A percentile compares a stretch with the other conserved stretches of the same genome.
Conservation (phyloP, 2,888 invertebrate genomes). For the Pemphredon lugubris region DNA sequence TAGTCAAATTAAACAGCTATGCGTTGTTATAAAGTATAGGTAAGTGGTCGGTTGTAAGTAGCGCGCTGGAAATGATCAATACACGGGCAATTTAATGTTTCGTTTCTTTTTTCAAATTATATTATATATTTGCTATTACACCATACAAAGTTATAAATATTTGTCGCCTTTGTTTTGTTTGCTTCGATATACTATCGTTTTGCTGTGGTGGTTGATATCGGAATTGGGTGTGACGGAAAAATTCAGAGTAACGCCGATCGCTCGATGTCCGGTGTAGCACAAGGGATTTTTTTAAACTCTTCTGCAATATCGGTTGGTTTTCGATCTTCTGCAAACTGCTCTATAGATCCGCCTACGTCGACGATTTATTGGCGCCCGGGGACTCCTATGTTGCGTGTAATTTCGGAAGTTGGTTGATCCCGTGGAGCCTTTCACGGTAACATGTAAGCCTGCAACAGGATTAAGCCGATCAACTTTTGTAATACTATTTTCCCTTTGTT, state of each 20-base stretch:
- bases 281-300: constrained; percentile 23
- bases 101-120: neutral
- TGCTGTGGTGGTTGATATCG: too few species aligned
- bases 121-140: neutral
- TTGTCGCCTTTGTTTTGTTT: too few species aligned
- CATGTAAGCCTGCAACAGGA: constrained; percentile 21
- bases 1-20: too few species aligned
- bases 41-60: too few species aligned
- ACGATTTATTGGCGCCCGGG: neutral
- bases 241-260: too few species aligned
- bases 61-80: neutral
- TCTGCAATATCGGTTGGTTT: constrained; percentile 30
- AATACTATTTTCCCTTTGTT: neutral
- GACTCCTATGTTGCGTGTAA: neutral
- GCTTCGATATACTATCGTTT: neutral
- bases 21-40: too few species aligned
- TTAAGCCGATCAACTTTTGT: neutral
- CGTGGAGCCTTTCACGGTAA: constrained; percentile 24
- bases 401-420: neutral
- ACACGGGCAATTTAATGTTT: neutral
- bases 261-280: too few species aligned
- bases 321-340: constrained; percentile 16
- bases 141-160: too few species aligned
- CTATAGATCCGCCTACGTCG: neutral
- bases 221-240: too few species aligned